Base-by-base conservation (phyloP, 2,113 vertebrate species). In the Pluvianellus socialis region DNA sequence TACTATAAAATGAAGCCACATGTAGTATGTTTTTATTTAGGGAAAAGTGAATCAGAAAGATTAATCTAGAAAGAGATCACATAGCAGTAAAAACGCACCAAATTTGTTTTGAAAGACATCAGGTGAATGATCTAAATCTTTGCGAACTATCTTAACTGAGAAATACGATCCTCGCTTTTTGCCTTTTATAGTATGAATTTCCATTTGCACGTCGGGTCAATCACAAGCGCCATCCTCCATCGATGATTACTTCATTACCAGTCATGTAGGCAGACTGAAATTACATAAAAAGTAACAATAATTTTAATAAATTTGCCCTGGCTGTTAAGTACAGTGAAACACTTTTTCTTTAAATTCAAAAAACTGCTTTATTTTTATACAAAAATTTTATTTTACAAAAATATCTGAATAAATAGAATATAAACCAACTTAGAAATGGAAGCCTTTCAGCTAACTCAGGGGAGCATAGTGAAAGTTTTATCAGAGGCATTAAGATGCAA, bases 161-260 rank as follows among this genome's bases (percentile, higher is more conserved):
- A 81, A 90, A 70, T 9, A 49, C 8, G 8, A 65, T 83, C 18
- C n/a, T 92, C 49, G 56, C 40, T 72, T 88, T 81, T 89, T 85
- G 77, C 35, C n/a, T 86, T 83, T 73, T 11, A 14, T 9, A 19
- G 35, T 50, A 47, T 15, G 26, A 55, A 45, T 83, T 94, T 77
- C 74, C 80, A 70, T 79, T 93, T 90, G n/a, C 40, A 80, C 30
- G 45, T n/a, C 63, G 33, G 35, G 40, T 84, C n/a, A 80, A 15
- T 99, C 96, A 99, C 86, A 99, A 96, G 68, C 98, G 98, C 99
- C 99, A 99, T 87, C 99, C 99, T 97, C 99, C 99, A 92, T 99
- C 99, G 27, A 99, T 99, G 97, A 99, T 97, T 20, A 99, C 97
- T 86, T 99, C 98, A 12, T 98, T 99, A 28, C 99, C 99, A 5